Evolutionary conservation across 2,113 vertebrate species (phyloP), one percentile per base, ranked within the genome.

Genomic region (Rhombomys opimus): DNA sequence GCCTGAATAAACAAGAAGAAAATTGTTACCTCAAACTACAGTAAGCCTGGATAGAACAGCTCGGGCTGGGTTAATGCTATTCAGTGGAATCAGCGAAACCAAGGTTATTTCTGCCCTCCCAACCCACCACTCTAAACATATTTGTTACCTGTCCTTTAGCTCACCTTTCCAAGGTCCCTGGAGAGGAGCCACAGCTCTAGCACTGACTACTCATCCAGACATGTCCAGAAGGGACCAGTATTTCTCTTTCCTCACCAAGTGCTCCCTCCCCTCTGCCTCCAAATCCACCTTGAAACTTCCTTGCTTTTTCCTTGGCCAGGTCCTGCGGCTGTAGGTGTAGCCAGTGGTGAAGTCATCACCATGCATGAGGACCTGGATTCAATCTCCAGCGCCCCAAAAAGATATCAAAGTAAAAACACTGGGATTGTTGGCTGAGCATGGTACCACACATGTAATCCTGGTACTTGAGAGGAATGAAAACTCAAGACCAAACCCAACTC

Each of bases 111-210:
- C 38, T 2, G 22, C 41, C 23, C 41, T 85, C 91, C 65, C 18
- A 14, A 22, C 32, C 67, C 41, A 14, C 63, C 30, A 0, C n/a
- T 68, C 35, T 41, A n/a, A 54, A 2, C 23, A 3, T 9, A 3
- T 6, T 12, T 14, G 1, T 13, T 9, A 0, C 73, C 73, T n/a
- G 8, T 57, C 67, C 63, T 52, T 73, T 6, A n/a, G 18, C 80
- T 88, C 63, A 20, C 12, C 23, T 41, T 41, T 32, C n/a, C 7
- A 0, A 73, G 89, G 57, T 76, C 22, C 54, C 46, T 25, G 2
- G 25, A 7, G 20, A 20, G 50, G 12, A 67, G 52, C 86, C 46
- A 7, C 32, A 13, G 25, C 23, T 61, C 15, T 67, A 25, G 46
- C 32, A 7, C 15, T 54, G 20, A 70, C 32, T 76, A 18, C 27